Evolutionary conservation across 2,113 vertebrate genomes (phyloP), one percentile per base, ranked within the genome.

Genomic region (Pseudorasbora parva): DNA sequence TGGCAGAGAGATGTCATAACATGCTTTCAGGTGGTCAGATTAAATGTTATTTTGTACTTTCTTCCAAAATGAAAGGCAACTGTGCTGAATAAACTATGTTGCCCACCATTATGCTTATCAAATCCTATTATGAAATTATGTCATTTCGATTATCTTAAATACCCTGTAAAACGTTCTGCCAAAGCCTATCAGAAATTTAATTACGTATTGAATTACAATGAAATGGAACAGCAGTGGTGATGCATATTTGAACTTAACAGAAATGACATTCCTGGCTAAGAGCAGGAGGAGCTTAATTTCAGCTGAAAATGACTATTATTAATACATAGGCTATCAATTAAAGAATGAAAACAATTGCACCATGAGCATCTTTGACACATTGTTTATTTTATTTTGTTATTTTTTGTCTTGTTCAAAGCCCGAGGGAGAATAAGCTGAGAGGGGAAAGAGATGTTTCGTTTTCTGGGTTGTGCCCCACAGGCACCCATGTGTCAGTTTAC

Each of bases 181-280:
- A 86, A 84, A 82, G 78, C 85, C 84, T 51, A 88, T 88, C 88
- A 86, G 81, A 89, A 86, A 87, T 75, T 57, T 83, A 84, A 88
- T 89, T 86, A 82, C 82, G 78, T 87, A 89, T 75, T 80, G 72
- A 71, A 87, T 89, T 81, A 84, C 82, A 81, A 66, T 86, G 74
- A 83, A 89, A 89, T 83, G 75, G 82, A 82, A 49, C 68, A 64
- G 60, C 37, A 37, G 47, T 33, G 25, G 37, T 83, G 84, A 62
- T 78, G 73, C 51, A 56, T 87, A 82, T 88, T 90, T 77, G 43
- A 85, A 82, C 84, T 75, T 62, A 77, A 85, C 82, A 62, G 69
- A 76, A 86, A 87, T 71, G 78, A 85, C 27, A 84, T 82, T 88
- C 68, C 37, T 66, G 54, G 47, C 51, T 37, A 56, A 69, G 59